phyloP scores from a whole-genome alignment of 1,140 invertebrate species.

The Stratiolaelaps scimitus region DNA sequence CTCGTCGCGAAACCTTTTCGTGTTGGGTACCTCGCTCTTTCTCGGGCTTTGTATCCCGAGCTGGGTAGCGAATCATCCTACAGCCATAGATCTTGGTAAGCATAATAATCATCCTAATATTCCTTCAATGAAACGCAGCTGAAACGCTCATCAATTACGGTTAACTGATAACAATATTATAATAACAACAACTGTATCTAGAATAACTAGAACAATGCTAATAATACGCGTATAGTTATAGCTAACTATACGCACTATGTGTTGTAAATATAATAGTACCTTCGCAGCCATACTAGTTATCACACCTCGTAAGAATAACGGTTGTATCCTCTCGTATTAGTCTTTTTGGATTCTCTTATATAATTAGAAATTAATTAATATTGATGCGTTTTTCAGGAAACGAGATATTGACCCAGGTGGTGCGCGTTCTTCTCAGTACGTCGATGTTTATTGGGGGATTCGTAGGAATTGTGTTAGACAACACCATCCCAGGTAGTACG shows the following conservation, averaged over 20 bases:
- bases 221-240: too few relatives aligned
- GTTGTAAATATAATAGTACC: too few relatives aligned
- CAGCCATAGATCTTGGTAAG: slow-evolving; percentile 54
- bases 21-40: slow-evolving; percentile 73
- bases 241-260: too few relatives aligned
- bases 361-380: slow-evolving; percentile 26
- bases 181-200: too few relatives aligned
- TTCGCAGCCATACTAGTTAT: too few relatives aligned
- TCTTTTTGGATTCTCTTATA: background rate
- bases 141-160: too few relatives aligned
- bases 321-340: too few relatives aligned
- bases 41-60: slow-evolving; percentile 62
- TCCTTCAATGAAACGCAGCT: too few relatives aligned
- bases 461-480: slow-evolving; percentile 65
- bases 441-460: slow-evolving; percentile 70
- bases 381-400: slow-evolving; percentile 35
- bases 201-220: too few relatives aligned
- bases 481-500: slow-evolving; percentile 61
- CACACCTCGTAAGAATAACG: too few relatives aligned
- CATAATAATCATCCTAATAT: slow-evolving; percentile 29
- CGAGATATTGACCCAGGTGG: slow-evolving; percentile 52
- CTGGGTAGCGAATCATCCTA: slow-evolving; percentile 56
- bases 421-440: slow-evolving; percentile 64
- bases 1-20: slow-evolving; percentile 65
- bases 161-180: too few relatives aligned